Evolutionary conservation across 2,113 vertebrate genomes (phyloP).

Genomic region (Dinomys branickii): DNA sequence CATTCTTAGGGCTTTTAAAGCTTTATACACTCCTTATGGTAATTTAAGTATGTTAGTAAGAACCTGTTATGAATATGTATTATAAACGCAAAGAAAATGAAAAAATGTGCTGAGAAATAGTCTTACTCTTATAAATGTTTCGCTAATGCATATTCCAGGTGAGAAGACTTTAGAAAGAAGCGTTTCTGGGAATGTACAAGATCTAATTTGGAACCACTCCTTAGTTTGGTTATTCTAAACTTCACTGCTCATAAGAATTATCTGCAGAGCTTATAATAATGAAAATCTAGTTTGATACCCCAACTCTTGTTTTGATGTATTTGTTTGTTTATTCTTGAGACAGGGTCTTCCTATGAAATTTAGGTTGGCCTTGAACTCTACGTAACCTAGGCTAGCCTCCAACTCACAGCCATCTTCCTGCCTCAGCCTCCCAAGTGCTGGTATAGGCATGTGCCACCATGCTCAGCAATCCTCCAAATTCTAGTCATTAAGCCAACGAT

Average conservation of each 20-base stretch:
- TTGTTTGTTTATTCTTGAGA: neutral
- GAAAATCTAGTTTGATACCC: conserved; percentile 3
- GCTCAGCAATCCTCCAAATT: neutral
- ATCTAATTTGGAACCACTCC: conserved; percentile 33
- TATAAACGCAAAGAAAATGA: conserved; percentile 53
- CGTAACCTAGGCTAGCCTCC: neutral
- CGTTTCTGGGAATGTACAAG: conserved; percentile 49
- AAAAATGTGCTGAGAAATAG: conserved; percentile 65
- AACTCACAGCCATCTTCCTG: neutral
- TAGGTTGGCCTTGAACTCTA: neutral
- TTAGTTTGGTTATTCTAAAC: conserved; percentile 41
- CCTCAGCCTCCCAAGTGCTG: neutral
- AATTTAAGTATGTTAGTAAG: conserved; percentile 63
- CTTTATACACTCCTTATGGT: conserved; percentile 61
- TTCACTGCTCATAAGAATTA: conserved; percentile 25
- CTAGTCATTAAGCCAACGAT: neutral
- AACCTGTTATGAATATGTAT: conserved; percentile 68
- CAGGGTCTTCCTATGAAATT: neutral
- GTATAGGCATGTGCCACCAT: neutral
- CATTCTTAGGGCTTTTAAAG: conserved; percentile 65
- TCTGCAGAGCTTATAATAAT: conserved; percentile 28
- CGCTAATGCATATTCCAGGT: conserved; percentile 47
- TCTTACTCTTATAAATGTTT: conserved; percentile 39
- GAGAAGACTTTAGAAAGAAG: conserved; percentile 55
- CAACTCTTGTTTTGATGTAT: neutral